A percentile compares a stretch with the other conserved stretches of the same genome.
Evolutionary conservation across 1,140 invertebrate species (phyloP).

Genomic region (Caenorhabditis brenneri): DNA sequence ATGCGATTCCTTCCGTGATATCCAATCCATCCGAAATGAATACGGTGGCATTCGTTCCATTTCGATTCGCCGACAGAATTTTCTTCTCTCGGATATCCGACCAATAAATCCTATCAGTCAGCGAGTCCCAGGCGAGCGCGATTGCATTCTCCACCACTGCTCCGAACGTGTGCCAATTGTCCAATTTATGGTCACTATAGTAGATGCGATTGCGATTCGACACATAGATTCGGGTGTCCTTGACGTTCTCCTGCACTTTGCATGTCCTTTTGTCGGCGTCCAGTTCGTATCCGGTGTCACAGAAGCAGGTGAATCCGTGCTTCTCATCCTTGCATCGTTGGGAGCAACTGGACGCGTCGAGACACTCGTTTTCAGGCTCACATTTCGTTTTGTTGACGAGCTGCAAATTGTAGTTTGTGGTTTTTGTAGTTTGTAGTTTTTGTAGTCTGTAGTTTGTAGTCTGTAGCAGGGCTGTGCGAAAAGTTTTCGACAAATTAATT

Average conservation of each 20-base stretch:
- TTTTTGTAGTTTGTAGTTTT: too few species aligned
- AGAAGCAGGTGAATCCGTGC: constrained; percentile 82
- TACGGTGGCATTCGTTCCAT: constrained; percentile 69
- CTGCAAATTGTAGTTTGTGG: constrained; percentile 17
- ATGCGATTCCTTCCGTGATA: constrained; percentile 76
- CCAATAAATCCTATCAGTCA: constrained; percentile 90
- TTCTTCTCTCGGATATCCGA: constrained; percentile 94
- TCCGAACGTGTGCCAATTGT: constrained; percentile 86
- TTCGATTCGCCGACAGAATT: constrained; percentile 78
- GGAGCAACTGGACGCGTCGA: constrained; percentile 81
- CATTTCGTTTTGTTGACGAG: constrained; percentile 71
- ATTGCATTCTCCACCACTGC: constrained; percentile 93
- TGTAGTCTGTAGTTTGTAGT: too few species aligned
- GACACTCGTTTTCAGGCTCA: constrained; percentile 76
- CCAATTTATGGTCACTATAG: constrained; percentile 87
- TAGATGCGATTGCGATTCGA: constrained; percentile 89
- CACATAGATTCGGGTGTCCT: constrained; percentile 87
- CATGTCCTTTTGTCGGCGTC: constrained; percentile 84
- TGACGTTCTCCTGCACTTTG: constrained; percentile 84
- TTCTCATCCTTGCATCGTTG: constrained; percentile 83
- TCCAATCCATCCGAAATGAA: constrained; percentile 68
- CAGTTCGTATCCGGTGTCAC: constrained; percentile 81
- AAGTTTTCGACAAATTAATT: too few species aligned
- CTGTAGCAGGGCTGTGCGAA: too few species aligned
- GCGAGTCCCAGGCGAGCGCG: constrained; percentile 91